phyloP scores from a whole-genome alignment of 2,797 vertebrate species.

The Leptodactylus fallax region DNA sequence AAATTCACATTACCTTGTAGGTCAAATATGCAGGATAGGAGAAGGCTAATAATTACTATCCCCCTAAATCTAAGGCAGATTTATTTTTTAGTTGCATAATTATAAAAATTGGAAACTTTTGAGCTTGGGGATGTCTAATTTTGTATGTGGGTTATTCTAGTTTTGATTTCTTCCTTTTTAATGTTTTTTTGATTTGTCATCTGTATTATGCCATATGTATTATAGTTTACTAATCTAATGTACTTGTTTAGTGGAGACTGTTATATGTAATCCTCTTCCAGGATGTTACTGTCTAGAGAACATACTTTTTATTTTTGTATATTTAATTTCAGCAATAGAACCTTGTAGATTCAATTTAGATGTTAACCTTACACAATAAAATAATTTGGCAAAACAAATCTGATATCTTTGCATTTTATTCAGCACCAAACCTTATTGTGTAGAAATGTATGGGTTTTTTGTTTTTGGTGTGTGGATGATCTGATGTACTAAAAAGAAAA shows the following conservation, averaged over 20 bases:
- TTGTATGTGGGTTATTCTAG: constrained; percentile 5
- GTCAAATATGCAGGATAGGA: background rate
- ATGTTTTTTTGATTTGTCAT: constrained; percentile 69
- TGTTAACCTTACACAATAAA: constrained; percentile 88
- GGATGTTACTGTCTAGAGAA: constrained; percentile 81
- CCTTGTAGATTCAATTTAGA: constrained; percentile 85
- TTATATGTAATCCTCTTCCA: constrained; percentile 78
- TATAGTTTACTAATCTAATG: constrained; percentile 75
- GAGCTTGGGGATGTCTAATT: background rate
- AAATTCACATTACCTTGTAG: background rate
- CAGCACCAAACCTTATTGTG: constrained; percentile 67
- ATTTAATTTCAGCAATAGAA: constrained; percentile 81
- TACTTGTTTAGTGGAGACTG: constrained; percentile 79
- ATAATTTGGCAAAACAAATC: constrained; percentile 85
- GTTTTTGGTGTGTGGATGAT: constrained; percentile 17
- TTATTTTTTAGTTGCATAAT: background rate
- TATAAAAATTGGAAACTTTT: background rate
- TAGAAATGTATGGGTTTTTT: constrained; percentile 54
- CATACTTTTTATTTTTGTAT: constrained; percentile 85
- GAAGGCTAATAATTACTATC: background rate
- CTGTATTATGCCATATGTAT: constrained; percentile 78
- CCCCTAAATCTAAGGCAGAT: no score
- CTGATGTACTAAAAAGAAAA: background rate
- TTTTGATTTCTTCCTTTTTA: background rate
- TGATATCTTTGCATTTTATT: constrained; percentile 86